Evolutionary conservation across 2,113 vertebrate genomes (phyloP).

Genomic region (Elanoides forficatus): DNA sequence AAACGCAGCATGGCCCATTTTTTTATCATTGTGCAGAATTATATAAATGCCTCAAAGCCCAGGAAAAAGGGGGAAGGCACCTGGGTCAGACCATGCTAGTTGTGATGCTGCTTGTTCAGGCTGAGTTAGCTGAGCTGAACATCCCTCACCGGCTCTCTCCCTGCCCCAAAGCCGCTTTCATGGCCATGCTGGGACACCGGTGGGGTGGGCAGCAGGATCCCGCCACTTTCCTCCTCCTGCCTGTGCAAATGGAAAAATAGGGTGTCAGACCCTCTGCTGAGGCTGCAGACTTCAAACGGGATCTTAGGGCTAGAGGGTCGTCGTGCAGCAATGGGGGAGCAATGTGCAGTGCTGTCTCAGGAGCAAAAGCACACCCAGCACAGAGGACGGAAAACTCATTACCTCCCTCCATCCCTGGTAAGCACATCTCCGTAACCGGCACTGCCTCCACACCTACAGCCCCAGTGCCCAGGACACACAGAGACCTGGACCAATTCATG

Average conservation of each 20-base stretch:
- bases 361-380: rapidly evolving
- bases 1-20: neutral
- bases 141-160: neutral
- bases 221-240: neutral
- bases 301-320: neutral
- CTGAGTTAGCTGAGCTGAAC: neutral
- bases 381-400: neutral
- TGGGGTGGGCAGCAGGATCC: neutral
- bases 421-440: neutral
- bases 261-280: neutral
- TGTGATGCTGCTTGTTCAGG: neutral
- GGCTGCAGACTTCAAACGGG: neutral
- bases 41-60: neutral
- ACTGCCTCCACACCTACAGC: neutral
- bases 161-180: neutral
- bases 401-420: neutral
- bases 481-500: neutral
- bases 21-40: neutral
- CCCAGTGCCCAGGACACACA: neutral
- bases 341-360: rapidly evolving
- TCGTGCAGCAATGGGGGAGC: neutral
- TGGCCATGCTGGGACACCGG: rapidly evolving
- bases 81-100: neutral
- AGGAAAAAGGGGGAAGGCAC: neutral
- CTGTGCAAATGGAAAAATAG: neutral